A percentile compares a stretch with the other conserved stretches of the same genome.
Evolutionary conservation across 2,113 vertebrate genomes (phyloP).

Genomic region (Dicerorhinus sumatrensis): DNA sequence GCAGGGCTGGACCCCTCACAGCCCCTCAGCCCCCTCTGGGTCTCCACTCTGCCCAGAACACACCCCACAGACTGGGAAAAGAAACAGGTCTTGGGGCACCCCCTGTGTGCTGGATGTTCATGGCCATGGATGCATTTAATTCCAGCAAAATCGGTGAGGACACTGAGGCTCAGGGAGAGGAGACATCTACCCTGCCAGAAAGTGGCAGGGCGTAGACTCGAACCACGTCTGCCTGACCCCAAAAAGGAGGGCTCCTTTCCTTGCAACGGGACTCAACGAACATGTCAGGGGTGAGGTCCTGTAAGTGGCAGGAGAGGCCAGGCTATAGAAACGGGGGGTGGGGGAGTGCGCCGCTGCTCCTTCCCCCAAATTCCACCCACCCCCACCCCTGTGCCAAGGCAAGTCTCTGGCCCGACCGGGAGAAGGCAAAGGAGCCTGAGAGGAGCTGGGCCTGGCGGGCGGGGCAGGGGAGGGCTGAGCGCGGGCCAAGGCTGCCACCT

Average conservation of each 20-base stretch:
- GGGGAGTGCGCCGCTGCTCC: rapidly evolving
- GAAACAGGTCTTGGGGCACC: background rate
- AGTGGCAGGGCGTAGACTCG: background rate
- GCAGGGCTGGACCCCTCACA: background rate
- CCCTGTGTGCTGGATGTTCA: background rate
- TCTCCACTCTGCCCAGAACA: background rate
- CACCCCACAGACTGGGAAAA: background rate
- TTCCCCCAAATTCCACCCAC: too few species aligned
- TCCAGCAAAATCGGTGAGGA: background rate
- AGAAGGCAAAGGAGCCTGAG: too few species aligned
- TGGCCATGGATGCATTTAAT: rapidly evolving
- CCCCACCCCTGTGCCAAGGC: rapidly evolving
- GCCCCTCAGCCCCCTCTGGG: background rate
- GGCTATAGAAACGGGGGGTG: background rate
- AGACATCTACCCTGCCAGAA: background rate
- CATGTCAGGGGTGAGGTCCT: background rate
- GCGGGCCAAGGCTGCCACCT: conserved; percentile 72
- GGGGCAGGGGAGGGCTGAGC: background rate
- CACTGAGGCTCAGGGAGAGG: background rate
- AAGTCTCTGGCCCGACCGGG: background rate
- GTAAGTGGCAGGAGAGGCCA: background rate
- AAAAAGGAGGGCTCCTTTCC: background rate
- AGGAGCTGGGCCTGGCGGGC: background rate
- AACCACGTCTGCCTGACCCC: background rate
- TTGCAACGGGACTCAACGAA: background rate